These are phyloP conservation scores for Noctua pronuba DNA, from an alignment of 2,888 invertebrate genomes.

Conservation along the genomic window DNA sequence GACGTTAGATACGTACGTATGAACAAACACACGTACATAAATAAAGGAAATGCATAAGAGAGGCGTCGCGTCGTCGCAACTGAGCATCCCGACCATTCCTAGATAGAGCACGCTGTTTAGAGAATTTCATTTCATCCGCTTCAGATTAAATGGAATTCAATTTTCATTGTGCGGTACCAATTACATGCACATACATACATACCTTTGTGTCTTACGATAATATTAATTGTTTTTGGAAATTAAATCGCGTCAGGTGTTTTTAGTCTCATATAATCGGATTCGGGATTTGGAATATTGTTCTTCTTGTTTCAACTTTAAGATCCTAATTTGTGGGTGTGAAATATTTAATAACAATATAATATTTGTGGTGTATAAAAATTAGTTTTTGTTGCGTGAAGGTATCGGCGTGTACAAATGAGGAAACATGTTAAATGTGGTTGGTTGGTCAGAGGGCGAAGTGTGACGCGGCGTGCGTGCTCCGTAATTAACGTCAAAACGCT, in stretches of 20 bases:
- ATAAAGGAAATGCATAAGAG: conserved; percentile 73
- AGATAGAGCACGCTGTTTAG: conserved; percentile 85
- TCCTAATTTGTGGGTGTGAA: conserved; percentile 12
- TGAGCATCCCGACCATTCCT: conserved; percentile 78
- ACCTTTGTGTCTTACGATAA: conserved; percentile 26
- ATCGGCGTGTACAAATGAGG: conserved; percentile 66
- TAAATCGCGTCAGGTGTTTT: background rate
- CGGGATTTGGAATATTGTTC: too few relatives aligned
- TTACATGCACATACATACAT: conserved; percentile 57
- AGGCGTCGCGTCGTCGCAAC: conserved; percentile 69
- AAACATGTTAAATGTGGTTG: conserved; percentile 65
- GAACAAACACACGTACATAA: conserved; percentile 64
- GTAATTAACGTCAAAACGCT: conserved; percentile 65
- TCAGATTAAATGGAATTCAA: conserved; percentile 83
- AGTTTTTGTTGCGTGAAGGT: conserved; percentile 63
- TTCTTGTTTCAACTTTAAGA: background rate
- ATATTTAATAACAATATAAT: conserved; percentile 35
- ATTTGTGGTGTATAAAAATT: conserved; percentile 35
- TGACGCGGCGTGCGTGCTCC: conserved; percentile 53
- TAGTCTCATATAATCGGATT: background rate
- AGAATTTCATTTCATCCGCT: conserved; percentile 84
- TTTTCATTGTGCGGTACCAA: conserved; percentile 77
- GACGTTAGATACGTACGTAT: conserved; percentile 60
- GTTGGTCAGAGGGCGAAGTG: conserved; percentile 59
- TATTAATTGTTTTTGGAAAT: conserved; percentile 25